These are phyloP conservation scores for Ladona fulva DNA, from an alignment of 1,140 invertebrate species.

Conservation along the genomic window DNA sequence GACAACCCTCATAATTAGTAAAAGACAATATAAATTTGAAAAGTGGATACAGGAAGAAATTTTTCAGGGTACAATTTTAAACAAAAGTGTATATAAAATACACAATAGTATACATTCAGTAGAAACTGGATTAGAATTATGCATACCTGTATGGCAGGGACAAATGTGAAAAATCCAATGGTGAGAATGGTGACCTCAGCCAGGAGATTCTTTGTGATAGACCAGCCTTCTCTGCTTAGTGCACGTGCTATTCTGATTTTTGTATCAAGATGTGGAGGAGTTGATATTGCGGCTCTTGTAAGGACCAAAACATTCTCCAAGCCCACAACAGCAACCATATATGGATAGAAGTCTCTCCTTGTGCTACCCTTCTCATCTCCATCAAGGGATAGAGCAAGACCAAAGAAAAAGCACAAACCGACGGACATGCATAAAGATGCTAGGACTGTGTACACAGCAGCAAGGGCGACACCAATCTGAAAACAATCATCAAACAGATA, in stretches of 20 bases:
- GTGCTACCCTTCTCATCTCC: conserved; percentile 48
- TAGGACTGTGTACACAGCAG: conserved; percentile 78
- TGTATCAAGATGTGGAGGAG: conserved; percentile 81
- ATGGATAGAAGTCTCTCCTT: conserved; percentile 72
- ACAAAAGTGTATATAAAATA: no score
- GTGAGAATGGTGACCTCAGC: conserved; percentile 88
- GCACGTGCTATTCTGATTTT: conserved; percentile 90
- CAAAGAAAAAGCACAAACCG: conserved; percentile 89
- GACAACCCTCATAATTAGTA: no score
- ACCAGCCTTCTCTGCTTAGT: conserved; percentile 91
- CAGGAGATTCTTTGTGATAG: conserved; percentile 89
- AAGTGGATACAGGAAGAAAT: no score
- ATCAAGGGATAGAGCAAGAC: conserved; percentile 62
- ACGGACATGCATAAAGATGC: conserved; percentile 87
- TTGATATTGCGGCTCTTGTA: conserved; percentile 89
- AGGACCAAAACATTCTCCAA: conserved; percentile 93
- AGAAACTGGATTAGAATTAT: no score
- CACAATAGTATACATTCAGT: no score
- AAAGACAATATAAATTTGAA: no score
- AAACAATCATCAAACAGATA: conserved; percentile 12
- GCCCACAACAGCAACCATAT: conserved; percentile 88
- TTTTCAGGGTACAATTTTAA: no score
- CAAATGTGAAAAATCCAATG: conserved; percentile 83
- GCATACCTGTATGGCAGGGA: conserved; percentile 74
- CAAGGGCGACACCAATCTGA: conserved; percentile 71